Conservation (phyloP, 2,888 invertebrate species). For the Heliconius aoede region DNA sequence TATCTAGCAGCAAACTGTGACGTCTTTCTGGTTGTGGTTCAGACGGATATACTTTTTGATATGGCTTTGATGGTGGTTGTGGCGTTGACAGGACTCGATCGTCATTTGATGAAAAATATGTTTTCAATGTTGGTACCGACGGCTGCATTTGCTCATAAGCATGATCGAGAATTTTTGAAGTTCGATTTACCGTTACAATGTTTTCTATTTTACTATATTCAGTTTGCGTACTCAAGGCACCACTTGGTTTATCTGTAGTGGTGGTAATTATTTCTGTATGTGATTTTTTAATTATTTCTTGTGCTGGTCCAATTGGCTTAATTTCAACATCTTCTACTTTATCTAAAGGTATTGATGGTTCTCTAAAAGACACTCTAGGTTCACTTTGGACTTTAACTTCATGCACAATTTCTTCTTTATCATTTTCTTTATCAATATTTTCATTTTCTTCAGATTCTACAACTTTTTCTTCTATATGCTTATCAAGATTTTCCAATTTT, state of each 20-base stretch:
- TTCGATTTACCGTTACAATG: constrained; percentile 75
- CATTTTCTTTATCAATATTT: constrained; percentile 46
- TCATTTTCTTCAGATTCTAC: constrained; percentile 42
- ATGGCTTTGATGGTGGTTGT: constrained; percentile 60
- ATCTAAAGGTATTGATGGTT: constrained; percentile 75
- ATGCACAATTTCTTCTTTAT: constrained; percentile 41
- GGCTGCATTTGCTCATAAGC: constrained; percentile 63
- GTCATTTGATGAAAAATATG: constrained; percentile 70
- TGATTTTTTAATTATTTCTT: constrained; percentile 69
- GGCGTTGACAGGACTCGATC: constrained; percentile 68
- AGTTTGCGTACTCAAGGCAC: constrained; percentile 69
- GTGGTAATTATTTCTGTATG: constrained; percentile 75
- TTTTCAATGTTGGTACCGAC: constrained; percentile 67
- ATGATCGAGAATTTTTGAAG: constrained; percentile 74
- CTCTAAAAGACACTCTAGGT: constrained; percentile 63
- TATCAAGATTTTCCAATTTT: constrained; percentile 1
- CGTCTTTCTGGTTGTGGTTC: constrained; percentile 70
- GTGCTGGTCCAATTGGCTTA: constrained; percentile 71
- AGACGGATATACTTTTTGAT: constrained; percentile 67
- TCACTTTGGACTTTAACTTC: constrained; percentile 51
- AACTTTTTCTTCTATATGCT: not conserved
- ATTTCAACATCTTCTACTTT: constrained; percentile 79
- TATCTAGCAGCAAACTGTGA: constrained; percentile 73
- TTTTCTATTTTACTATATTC: constrained; percentile 77
- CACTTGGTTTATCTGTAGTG: constrained; percentile 61